Evolutionary conservation across 2,888 invertebrate genomes (phyloP), one percentile per base, ranked within the genome.

Genomic region (Drosophila mayaguana): DNA sequence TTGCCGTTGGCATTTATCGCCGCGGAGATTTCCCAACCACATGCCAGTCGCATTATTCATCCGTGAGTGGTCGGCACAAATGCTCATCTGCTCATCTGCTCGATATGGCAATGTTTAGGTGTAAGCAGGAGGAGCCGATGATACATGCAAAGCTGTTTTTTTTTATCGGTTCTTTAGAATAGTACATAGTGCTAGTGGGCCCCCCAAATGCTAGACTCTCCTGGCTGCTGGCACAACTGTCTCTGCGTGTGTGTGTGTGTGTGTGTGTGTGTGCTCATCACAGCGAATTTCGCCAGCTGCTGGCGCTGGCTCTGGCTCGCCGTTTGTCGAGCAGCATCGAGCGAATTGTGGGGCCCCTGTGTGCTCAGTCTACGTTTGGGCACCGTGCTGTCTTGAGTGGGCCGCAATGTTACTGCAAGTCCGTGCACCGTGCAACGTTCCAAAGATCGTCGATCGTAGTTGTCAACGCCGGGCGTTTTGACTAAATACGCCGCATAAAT

Each of bases 11-110:
- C 57, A 65, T 40, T 63, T 63, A 51, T 56, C 53, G 50, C 48
- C 40, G 60, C 56, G 76, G 78, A 87, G 88, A 89, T 87, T 89
- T 89, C 83, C 80, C 86, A 85, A 89, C 67, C 71, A 69, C 66
- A 89, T 83, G 81, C 87, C 89, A 69, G 63, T 50, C 50, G 89
- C 63, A 83, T 83, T 83, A 83, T 74, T 83, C 83, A 83, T 67
- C 69, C 73, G 25, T n/a, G 32, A 56, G 43, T 56, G 73, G 46
- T 57, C 32, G 11, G 8, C 36, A 36, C 34, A 28, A 22, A 55
- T 56, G 57, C 34, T 22, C 48, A 50, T 43, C 63, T 56, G 57
- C 34, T 22, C 48, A 50, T 43, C 63, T 22, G 63, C 63, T 50
- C 70, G 53, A 60, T 75, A 69, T 74, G 72, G 61, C 51, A 50